These are phyloP conservation scores for Elysia crispata DNA, from an alignment of 2,888 invertebrate species.

Conservation along the genomic window DNA sequence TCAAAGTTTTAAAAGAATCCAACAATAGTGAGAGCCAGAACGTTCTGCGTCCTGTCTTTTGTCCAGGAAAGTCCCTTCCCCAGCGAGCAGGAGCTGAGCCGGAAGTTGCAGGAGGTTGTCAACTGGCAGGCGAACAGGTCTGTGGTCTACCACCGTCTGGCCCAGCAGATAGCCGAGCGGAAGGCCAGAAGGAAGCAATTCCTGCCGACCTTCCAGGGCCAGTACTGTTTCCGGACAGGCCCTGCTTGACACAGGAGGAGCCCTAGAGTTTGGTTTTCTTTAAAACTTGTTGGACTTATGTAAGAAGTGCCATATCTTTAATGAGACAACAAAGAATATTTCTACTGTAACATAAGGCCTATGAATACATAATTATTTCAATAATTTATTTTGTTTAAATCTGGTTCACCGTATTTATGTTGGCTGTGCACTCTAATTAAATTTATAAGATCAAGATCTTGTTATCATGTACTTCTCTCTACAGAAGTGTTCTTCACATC, in stretches of 20 bases:
- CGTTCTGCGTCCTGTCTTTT: too few relatives aligned
- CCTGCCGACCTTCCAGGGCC: slow-evolving; percentile 72
- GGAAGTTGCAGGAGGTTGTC: slow-evolving; percentile 63
- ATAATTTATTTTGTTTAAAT: too few relatives aligned
- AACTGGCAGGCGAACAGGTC: slow-evolving; percentile 67
- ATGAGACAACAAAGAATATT: background rate
- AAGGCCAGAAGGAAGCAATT: slow-evolving; percentile 62
- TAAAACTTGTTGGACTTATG: background rate
- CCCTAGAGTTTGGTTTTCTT: background rate
- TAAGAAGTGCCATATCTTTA: background rate
- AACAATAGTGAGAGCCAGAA: too few relatives aligned
- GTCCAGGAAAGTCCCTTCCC: slow-evolving; percentile 68
- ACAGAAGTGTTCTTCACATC: too few relatives aligned
- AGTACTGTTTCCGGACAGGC: slow-evolving; percentile 65
- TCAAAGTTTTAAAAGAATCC: too few relatives aligned
- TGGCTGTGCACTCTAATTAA: too few relatives aligned
- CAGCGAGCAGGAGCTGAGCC: slow-evolving; percentile 61
- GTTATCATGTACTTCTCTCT: too few relatives aligned
- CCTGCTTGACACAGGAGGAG: slow-evolving; percentile 44
- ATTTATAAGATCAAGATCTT: too few relatives aligned
- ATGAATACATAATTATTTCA: too few relatives aligned
- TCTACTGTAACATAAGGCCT: too few relatives aligned
- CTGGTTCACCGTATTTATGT: too few relatives aligned
- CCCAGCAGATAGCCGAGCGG: slow-evolving; percentile 49
- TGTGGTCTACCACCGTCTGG: slow-evolving; percentile 61